A percentile compares a stretch with the other conserved stretches of the same genome.
Conservation (phyloP, 2,113 vertebrate species). For the Paramormyrops kingsleyae region DNA sequence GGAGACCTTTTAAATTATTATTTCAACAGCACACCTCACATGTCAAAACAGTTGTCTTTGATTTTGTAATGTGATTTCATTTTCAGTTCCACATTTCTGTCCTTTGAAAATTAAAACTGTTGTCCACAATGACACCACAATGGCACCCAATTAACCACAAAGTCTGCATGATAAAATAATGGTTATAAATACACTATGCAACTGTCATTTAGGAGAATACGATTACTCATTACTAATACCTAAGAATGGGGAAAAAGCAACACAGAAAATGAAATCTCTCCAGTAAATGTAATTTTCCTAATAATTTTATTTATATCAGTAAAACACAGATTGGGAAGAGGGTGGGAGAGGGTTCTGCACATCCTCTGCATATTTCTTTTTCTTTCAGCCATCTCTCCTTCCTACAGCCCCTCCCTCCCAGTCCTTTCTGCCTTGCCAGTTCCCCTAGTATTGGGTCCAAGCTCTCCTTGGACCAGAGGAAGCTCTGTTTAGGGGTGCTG, state of each 20-base stretch:
- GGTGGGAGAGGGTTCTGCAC: background rate
- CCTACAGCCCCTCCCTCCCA: background rate
- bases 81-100: background rate
- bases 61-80: background rate
- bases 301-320: background rate
- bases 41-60: background rate
- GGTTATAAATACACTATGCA: background rate
- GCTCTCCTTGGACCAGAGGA: constrained; percentile 41
- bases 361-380: constrained; percentile 8
- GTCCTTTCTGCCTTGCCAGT: constrained; percentile 25
- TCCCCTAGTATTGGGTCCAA: constrained; percentile 18
- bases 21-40: background rate
- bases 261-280: background rate
- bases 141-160: background rate
- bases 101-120: background rate
- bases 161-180: background rate
- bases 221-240: background rate
- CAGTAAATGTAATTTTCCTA: background rate
- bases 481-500: constrained; percentile 44
- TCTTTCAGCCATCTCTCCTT: constrained; percentile 5
- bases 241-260: background rate
- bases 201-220: background rate
- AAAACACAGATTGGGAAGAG: background rate
- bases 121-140: background rate
- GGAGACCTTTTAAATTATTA: background rate